Conservation (phyloP, 2,113 vertebrate genomes). For the Ctenomys sociabilis region DNA sequence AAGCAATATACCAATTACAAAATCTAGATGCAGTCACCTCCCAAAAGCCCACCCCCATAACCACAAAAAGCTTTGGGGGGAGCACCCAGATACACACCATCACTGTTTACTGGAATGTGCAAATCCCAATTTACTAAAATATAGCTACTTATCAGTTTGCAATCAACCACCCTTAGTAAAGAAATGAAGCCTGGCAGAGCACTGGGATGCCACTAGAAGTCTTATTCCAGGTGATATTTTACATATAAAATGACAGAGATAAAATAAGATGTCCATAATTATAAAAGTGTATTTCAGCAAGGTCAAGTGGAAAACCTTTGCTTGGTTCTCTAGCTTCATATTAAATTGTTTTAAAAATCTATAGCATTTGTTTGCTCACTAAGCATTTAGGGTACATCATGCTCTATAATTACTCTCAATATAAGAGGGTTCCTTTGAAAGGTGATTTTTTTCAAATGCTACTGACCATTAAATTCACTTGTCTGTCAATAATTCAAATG, state of each 20-base stretch:
- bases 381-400: background rate
- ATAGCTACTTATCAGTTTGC: background rate
- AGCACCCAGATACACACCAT: background rate
- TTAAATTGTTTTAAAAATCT: background rate
- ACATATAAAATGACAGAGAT: slow-evolving; percentile 19
- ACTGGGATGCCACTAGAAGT: background rate
- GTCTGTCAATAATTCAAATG: background rate
- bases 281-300: background rate
- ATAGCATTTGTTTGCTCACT: background rate
- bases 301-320: background rate
- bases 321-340: slow-evolving; percentile 50
- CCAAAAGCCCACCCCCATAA: background rate
- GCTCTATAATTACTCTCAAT: background rate
- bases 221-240: background rate
- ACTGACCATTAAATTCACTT: background rate
- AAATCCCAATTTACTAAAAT: background rate
- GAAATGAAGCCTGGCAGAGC: background rate
- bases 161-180: background rate
- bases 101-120: background rate
- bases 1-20: background rate
- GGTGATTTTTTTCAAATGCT: slow-evolving; percentile 46
- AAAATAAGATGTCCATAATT: background rate
- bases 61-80: background rate
- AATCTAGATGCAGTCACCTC: background rate
- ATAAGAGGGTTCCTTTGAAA: background rate